A percentile compares a stretch with the other conserved stretches of the same genome.
phyloP scores from a whole-genome alignment of 2,888 invertebrate genomes.

The Acronicta psi region DNA sequence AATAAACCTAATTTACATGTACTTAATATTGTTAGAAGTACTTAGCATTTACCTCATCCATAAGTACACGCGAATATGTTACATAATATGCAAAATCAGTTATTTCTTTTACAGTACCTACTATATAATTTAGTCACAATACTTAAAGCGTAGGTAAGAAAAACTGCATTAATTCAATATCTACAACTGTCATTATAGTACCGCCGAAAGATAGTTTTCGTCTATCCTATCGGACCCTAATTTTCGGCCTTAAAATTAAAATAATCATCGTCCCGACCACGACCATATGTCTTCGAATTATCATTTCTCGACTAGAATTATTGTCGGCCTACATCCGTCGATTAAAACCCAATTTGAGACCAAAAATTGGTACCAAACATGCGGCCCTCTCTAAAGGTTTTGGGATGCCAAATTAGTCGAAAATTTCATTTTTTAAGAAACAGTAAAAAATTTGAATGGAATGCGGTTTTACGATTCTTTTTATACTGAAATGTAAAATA shows the following conservation, averaged over 20 bases:
- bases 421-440: conserved; percentile 37
- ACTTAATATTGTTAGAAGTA: conserved; percentile 22
- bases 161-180: conserved; percentile 23
- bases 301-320: conserved; percentile 66
- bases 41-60: conserved; percentile 20
- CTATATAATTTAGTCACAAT: conserved; percentile 40
- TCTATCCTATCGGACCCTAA: conserved; percentile 38
- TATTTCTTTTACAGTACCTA: conserved; percentile 17
- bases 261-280: conserved; percentile 69
- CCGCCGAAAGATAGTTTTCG: conserved; percentile 45
- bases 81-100: conserved; percentile 25
- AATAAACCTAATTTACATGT: conserved; percentile 30
- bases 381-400: conserved; percentile 57
- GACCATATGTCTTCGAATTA: conserved; percentile 73
- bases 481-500: no score
- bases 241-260: conserved; percentile 67
- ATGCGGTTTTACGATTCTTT: background rate
- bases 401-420: conserved; percentile 60
- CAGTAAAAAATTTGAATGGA: conserved; percentile 6
- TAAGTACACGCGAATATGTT: conserved; percentile 10
- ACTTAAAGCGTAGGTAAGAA: conserved; percentile 46
- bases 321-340: conserved; percentile 73
- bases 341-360: conserved; percentile 77
- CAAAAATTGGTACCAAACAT: conserved; percentile 60
- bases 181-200: conserved; percentile 53